A percentile compares a stretch with the other conserved stretches of the same genome.
Conservation (phyloP, 2,888 invertebrate species). For the Mythimna impura region DNA sequence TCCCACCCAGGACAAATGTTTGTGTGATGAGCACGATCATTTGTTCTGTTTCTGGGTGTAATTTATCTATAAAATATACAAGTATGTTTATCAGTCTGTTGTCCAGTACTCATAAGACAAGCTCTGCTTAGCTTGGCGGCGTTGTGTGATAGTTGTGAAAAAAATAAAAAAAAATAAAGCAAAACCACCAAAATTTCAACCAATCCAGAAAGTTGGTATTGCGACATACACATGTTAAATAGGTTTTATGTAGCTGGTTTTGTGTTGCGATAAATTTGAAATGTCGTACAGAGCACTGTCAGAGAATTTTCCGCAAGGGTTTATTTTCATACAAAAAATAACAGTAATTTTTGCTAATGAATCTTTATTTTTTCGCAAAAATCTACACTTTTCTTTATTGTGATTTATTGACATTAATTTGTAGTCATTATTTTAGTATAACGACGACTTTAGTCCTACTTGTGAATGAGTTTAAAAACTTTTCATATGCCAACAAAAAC, state of each 20-base stretch:
- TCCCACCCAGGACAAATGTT: no score
- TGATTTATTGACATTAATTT: not conserved
- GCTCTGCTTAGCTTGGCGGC: no score
- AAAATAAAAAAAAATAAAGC: no score
- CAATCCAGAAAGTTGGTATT: no score
- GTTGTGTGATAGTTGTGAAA: no score
- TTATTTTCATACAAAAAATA: constrained; percentile 7
- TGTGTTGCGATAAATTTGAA: constrained; percentile 16
- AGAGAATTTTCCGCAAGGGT: not conserved
- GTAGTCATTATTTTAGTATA: not conserved
- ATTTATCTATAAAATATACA: no score
- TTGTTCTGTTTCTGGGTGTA: no score
- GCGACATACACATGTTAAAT: no score
- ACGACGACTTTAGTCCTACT: not conserved
- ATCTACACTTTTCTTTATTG: not conserved
- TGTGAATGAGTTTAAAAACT: not conserved
- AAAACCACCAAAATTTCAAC: no score
- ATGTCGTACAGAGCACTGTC: not conserved
- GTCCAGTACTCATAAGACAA: no score
- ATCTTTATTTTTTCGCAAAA: not conserved
- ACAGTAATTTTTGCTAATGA: not conserved
- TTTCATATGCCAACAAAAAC: not conserved
- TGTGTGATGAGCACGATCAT: no score
- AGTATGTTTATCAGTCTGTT: no score
- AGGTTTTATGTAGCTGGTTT: constrained; percentile 11